Evolutionary conservation across 1,140 invertebrate species (phyloP).

Genomic region (Andricus grossulariae): DNA sequence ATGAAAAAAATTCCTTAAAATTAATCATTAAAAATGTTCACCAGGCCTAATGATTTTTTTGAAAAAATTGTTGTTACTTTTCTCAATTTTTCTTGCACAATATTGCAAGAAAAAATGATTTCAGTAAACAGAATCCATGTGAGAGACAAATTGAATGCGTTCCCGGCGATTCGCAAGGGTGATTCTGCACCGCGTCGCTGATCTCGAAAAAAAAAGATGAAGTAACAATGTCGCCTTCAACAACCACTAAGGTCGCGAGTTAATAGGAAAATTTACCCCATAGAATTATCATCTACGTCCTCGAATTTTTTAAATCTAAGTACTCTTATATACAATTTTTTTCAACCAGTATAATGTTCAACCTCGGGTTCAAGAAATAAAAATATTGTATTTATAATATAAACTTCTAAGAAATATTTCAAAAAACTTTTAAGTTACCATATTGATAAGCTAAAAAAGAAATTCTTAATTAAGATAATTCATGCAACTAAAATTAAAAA

Average conservation of each 20-base stretch:
- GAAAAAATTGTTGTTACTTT: not conserved
- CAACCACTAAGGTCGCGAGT: not conserved
- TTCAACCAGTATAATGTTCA: not conserved
- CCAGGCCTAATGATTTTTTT: too few relatives aligned
- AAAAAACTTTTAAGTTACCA: too few relatives aligned
- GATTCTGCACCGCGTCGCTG: not conserved
- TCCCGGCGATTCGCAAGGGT: conserved; percentile 20
- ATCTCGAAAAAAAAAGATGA: conserved; percentile 1
- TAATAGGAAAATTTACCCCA: not conserved
- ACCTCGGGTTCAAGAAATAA: not conserved
- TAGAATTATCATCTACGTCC: not conserved
- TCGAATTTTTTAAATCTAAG: not conserved
- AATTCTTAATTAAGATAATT: too few relatives aligned
- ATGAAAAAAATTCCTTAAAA: too few relatives aligned
- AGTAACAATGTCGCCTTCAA: not conserved
- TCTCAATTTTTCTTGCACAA: not conserved
- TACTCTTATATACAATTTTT: too few relatives aligned
- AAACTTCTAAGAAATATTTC: too few relatives aligned
- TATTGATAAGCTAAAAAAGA: too few relatives aligned
- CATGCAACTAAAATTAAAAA: too few relatives aligned
- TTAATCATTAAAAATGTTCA: too few relatives aligned
- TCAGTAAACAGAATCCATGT: not conserved
- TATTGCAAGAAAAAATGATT: not conserved
- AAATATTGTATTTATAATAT: too few relatives aligned
- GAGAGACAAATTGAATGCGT: not conserved